These are phyloP conservation scores for Acanthis flammea DNA, from an alignment of 2,797 vertebrate species.

Conservation along the genomic window DNA sequence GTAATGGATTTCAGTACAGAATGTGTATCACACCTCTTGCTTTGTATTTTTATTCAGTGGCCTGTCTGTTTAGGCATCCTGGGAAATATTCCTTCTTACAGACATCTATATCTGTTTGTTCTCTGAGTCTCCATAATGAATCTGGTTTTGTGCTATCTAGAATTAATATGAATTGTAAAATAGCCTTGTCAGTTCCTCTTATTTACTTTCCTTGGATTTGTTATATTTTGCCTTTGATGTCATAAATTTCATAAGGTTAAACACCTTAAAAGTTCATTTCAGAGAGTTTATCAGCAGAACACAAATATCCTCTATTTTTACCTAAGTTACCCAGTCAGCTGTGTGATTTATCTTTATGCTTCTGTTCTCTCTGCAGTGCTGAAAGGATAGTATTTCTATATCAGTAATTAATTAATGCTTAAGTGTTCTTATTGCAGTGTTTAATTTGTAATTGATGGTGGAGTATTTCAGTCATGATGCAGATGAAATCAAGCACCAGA, in stretches of 20 bases:
- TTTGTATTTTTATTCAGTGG: conserved; percentile 15
- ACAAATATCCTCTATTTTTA: not conserved
- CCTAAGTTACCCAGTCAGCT: not conserved
- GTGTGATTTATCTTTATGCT: not conserved
- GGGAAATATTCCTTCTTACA: not conserved
- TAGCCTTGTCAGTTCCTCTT: not conserved
- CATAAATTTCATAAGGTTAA: conserved; percentile 5
- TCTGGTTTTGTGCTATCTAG: not conserved
- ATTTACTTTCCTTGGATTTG: not conserved
- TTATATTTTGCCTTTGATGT: conserved; percentile 25
- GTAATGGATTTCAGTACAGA: not conserved
- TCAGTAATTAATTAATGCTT: not conserved
- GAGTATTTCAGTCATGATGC: not conserved
- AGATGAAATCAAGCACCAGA: not conserved
- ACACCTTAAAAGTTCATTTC: conserved; percentile 17
- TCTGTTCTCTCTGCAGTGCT: not conserved
- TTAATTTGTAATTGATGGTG: not conserved
- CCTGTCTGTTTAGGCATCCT: not conserved
- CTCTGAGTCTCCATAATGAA: not conserved
- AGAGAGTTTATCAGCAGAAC: not conserved
- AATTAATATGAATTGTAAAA: conserved; percentile 1
- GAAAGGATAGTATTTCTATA: not conserved
- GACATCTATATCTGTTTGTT: conserved; percentile 1
- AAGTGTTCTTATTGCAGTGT: not conserved
- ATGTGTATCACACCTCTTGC: not conserved